Evolutionary conservation across 1,140 invertebrate genomes (phyloP), one percentile per base, ranked within the genome.

Genomic region (Drosophila oshimai): DNA sequence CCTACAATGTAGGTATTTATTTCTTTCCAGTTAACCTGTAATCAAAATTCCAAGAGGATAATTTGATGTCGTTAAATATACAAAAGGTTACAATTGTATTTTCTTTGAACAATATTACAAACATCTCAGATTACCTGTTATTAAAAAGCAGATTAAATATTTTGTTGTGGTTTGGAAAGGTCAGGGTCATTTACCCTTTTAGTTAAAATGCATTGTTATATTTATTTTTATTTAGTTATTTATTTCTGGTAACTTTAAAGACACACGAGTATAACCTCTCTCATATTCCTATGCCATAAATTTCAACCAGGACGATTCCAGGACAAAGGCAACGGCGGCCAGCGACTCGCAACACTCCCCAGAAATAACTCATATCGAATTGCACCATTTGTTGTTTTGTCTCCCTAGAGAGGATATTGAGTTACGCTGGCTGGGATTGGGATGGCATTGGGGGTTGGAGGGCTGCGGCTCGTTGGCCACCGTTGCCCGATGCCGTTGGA

Each of bases 341-440:
- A 74, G 42, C 69, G 44, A 72, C 29, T 61, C 53, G 44, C 45
- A 49, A 46, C 53, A 55, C 49, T 64, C 44, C 50, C 60, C 55
- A 42, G 50, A 15, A 60, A 78, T 79, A 79, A 72, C 67, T 73
- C 76, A 73, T 65, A 76, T 87, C 76, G 44, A 87, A 87, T 80
- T 86, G 80, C 80, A 86, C 80, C 80, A 87, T 87, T 86, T 69
- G 57, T 86, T 83, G 46, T 83, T 79, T 62, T 70, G 75, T 79
- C 75, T 79, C 75, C 75, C 75, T 28, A 70, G 42, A 42, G 54
- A 54, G 41, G 55, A 74, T 81, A 76, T 76, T 58, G 72, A 80
- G 65, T 81, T 61, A 69, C 54, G 7, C 61, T 74, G 50, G 37
- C 17, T 26, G 46, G 51, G 50, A 62, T 78, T 65, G 28, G 34